These are phyloP conservation scores for Rhabdomys pumilio DNA, from an alignment of 2,797 vertebrate genomes.

Conservation along the genomic window DNA sequence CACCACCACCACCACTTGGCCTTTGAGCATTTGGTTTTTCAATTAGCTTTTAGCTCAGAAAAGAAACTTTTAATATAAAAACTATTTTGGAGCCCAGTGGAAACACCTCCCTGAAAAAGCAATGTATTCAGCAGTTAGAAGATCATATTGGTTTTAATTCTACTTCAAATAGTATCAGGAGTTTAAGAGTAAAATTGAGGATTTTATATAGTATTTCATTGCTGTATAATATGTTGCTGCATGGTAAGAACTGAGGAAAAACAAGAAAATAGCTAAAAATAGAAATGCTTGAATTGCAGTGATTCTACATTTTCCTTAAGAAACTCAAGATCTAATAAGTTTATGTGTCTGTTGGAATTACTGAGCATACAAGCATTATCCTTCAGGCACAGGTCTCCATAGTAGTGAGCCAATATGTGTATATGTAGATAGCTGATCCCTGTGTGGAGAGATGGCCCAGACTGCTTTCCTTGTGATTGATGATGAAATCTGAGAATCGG, in stretches of 20 bases:
- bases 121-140: constrained; percentile 21
- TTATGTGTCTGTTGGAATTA: not conserved
- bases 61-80: constrained; percentile 31
- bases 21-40: constrained; percentile 38
- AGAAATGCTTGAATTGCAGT: constrained; percentile 25
- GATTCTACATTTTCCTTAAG: constrained; percentile 35
- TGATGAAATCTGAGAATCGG: constrained; percentile 35
- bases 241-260: constrained; percentile 19
- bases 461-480: not conserved
- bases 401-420: not conserved
- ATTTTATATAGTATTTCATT: constrained; percentile 23
- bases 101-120: not conserved
- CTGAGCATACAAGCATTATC: not conserved
- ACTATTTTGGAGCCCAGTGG: not conserved
- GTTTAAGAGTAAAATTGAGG: constrained; percentile 52
- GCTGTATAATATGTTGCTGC: not conserved
- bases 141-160: constrained; percentile 56
- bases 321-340: constrained; percentile 40
- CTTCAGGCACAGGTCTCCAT: not conserved
- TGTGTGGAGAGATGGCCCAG: not conserved
- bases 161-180: constrained; percentile 36
- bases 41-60: constrained; percentile 5
- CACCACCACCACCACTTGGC: not conserved
- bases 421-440: not conserved
- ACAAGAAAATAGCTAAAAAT: not conserved